phyloP scores from a whole-genome alignment of 2,113 vertebrate species.

The Caranx melampygus region DNA sequence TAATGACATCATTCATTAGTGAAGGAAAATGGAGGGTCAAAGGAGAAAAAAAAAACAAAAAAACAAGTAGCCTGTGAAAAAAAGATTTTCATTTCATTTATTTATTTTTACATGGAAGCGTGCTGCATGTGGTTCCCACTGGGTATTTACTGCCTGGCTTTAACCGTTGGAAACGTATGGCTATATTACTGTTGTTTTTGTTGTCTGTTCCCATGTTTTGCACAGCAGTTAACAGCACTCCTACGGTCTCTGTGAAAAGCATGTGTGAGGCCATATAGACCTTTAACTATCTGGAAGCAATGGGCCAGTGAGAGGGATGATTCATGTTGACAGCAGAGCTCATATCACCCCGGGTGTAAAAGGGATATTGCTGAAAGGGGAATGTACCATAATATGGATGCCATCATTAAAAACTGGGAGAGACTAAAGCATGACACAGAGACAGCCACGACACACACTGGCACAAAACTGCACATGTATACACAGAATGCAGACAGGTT shows the following conservation, averaged over 20 bases:
- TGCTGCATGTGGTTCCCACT: not conserved
- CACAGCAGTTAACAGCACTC: constrained; percentile 54
- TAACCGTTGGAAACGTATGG: not conserved
- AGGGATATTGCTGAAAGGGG: constrained; percentile 33
- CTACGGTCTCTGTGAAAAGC: constrained; percentile 31
- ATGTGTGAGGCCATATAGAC: constrained; percentile 27
- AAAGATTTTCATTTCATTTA: not conserved
- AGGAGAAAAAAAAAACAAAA: constrained; percentile 14
- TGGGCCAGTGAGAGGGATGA: constrained; percentile 64
- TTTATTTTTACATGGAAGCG: not conserved
- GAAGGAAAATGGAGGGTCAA: constrained; percentile 9
- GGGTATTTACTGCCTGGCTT: not conserved
- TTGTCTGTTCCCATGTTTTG: constrained; percentile 42
- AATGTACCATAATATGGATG: constrained; percentile 29
- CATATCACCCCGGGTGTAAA: constrained; percentile 51
- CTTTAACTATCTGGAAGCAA: constrained; percentile 63
- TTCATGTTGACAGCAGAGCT: constrained; percentile 58
- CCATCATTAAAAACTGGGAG: constrained; percentile 44
- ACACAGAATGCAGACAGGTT: not conserved
- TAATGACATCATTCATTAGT: constrained; percentile 46
- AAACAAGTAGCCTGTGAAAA: constrained; percentile 8
- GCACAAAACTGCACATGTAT: not conserved
- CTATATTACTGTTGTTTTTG: constrained; percentile 18
- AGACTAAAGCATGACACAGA: constrained; percentile 18
- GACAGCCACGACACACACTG: not conserved